Conservation (phyloP, 2,888 invertebrate genomes). For the Litoditis marina region DNA sequence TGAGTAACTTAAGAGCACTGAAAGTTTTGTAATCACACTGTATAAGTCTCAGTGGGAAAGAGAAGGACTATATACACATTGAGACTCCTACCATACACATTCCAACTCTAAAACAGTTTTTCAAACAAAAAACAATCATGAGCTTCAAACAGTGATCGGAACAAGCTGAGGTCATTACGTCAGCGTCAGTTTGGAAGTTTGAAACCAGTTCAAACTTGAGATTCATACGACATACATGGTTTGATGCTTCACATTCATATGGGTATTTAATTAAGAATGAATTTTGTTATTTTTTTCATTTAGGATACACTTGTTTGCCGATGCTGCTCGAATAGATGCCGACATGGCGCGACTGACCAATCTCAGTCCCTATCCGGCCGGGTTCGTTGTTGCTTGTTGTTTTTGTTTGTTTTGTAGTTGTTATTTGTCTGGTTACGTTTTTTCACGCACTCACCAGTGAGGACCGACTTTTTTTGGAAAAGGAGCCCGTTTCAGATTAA, state of each 20-base stretch:
- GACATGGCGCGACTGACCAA: conserved; percentile 46
- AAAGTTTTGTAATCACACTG: too few species aligned
- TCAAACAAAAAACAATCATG: too few species aligned
- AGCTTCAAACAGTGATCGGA: not conserved
- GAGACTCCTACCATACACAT: too few species aligned
- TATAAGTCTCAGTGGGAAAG: too few species aligned
- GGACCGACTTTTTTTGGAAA: too few species aligned
- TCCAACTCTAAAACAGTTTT: too few species aligned
- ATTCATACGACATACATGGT: not conserved
- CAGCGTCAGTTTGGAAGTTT: too few species aligned
- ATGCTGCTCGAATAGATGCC: conserved; percentile 46
- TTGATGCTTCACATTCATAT: not conserved
- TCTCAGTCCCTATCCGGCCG: conserved; percentile 42
- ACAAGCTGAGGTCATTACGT: not conserved
- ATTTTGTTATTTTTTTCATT: not conserved
- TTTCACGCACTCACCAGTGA: too few species aligned
- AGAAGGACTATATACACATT: too few species aligned
- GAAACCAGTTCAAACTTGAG: too few species aligned
- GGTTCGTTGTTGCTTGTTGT: conserved; percentile 17
- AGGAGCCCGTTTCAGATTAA: too few species aligned
- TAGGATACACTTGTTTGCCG: conserved; percentile 47
- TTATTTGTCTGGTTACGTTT: not conserved
- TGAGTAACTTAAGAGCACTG: not conserved
- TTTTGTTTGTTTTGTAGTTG: not conserved
- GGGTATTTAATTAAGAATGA: not conserved